Conservation (phyloP, 1,140 invertebrate genomes). For the Lasioglossum albipes region DNA sequence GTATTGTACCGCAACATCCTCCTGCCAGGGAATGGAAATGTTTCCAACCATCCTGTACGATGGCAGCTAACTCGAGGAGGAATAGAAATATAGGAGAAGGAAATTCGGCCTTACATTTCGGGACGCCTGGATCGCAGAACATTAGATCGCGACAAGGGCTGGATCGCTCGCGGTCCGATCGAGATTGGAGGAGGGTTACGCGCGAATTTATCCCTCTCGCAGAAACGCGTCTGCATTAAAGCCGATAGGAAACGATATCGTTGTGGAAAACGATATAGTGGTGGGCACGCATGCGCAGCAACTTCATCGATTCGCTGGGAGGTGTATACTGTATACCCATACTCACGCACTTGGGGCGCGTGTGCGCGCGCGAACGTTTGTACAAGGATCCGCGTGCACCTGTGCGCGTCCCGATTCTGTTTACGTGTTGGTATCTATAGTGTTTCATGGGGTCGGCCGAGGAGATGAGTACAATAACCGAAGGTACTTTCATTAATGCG, state of each 20-base stretch:
- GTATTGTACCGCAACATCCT: too few species aligned
- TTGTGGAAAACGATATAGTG: slow-evolving; percentile 47
- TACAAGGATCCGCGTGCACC: slow-evolving; percentile 29
- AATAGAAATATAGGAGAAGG: too few species aligned
- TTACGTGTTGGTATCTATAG: slow-evolving; percentile 31
- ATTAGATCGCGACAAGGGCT: not conserved
- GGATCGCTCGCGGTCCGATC: not conserved
- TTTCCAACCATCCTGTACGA: too few species aligned
- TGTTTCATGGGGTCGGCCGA: slow-evolving; percentile 13
- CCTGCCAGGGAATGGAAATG: too few species aligned
- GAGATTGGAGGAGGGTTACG: not conserved
- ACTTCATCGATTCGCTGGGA: too few species aligned
- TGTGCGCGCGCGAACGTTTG: slow-evolving; percentile 37
- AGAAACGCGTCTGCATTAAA: slow-evolving; percentile 20
- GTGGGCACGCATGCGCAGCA: too few species aligned
- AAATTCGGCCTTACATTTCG: too few species aligned
- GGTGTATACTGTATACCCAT: too few species aligned
- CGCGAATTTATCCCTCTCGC: not conserved
- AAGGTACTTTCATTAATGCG: slow-evolving; percentile 47
- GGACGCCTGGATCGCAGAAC: too few species aligned
- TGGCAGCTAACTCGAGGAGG: too few species aligned
- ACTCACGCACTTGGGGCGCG: too few species aligned
- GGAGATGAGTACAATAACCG: slow-evolving; percentile 36
- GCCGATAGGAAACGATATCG: slow-evolving; percentile 46
- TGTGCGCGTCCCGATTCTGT: slow-evolving; percentile 44